Conservation (phyloP, 2,797 vertebrate species). For the Mustela erminea region DNA sequence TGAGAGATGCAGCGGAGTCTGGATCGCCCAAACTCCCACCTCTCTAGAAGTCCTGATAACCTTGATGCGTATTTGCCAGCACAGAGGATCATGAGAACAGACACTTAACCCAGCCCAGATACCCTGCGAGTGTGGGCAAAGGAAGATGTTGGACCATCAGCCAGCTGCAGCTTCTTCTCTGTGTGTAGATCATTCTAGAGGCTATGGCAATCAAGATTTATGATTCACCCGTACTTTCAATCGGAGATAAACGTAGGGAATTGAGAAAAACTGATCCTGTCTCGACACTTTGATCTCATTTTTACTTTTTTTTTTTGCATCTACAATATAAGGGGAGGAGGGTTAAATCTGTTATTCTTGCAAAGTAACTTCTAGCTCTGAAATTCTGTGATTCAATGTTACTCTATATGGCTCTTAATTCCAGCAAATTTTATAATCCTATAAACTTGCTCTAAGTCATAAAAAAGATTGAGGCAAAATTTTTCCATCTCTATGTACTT, state of each 20-base stretch:
- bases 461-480: not conserved
- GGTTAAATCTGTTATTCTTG: not conserved
- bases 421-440: not conserved
- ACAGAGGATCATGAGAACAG: fast-evolving
- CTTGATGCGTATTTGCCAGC: fast-evolving
- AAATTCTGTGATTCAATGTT: conserved; percentile 14
- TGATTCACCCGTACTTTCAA: not conserved
- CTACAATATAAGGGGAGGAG: not conserved
- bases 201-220: not conserved
- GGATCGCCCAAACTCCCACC: not conserved
- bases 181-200: not conserved
- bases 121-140: not conserved
- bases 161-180: not conserved
- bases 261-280: not conserved
- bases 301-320: not conserved
- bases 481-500: not conserved
- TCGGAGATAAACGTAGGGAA: not conserved
- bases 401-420: not conserved
- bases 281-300: not conserved
- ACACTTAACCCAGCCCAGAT: not conserved
- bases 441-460: not conserved
- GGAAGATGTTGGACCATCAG: fast-evolving
- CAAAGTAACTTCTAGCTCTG: not conserved
- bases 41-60: not conserved
- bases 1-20: not conserved